Conservation (phyloP, 1,140 invertebrate genomes). For the Ceratina japonica region DNA sequence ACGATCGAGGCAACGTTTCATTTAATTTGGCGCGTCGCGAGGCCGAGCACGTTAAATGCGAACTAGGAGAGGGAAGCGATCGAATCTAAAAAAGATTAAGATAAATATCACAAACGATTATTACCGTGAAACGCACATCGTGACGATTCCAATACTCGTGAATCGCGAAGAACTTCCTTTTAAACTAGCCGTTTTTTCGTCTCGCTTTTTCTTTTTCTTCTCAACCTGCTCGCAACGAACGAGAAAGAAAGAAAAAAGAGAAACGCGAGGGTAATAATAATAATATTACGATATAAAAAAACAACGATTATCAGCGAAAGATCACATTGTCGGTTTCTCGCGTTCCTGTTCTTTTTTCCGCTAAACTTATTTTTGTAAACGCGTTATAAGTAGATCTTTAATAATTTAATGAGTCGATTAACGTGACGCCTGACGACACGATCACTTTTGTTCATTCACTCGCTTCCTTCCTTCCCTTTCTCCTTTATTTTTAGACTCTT, state of each 20-base stretch:
- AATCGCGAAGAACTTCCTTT: not conserved
- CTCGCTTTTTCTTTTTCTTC: not conserved
- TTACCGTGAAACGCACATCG: conserved; percentile 2
- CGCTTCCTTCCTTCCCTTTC: conserved; percentile 21
- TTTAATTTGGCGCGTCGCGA: not conserved
- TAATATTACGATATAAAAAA: conserved; percentile 20
- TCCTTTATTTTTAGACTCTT: not conserved
- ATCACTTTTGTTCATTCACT: conserved; percentile 50
- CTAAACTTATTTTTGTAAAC: conserved; percentile 45
- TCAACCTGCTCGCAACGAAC: conserved; percentile 22
- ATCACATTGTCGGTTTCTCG: conserved; percentile 51
- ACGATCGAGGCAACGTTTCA: not conserved
- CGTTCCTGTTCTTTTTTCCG: conserved; percentile 21
- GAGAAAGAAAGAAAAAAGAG: conserved; percentile 37
- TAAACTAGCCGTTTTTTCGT: conserved; percentile 4
- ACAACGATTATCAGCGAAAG: conserved; percentile 45
- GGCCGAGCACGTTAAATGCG: not conserved
- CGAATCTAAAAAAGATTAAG: conserved; percentile 2
- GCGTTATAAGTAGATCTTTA: conserved; percentile 66
- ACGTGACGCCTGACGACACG: conserved; percentile 74
- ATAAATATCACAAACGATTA: not conserved
- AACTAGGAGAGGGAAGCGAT: not conserved
- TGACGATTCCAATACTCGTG: conserved; percentile 1
- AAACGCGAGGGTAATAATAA: conserved; percentile 40
- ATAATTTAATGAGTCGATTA: conserved; percentile 76